Conservation (phyloP, 2,113 vertebrate genomes). For the Jaculus jaculus region DNA sequence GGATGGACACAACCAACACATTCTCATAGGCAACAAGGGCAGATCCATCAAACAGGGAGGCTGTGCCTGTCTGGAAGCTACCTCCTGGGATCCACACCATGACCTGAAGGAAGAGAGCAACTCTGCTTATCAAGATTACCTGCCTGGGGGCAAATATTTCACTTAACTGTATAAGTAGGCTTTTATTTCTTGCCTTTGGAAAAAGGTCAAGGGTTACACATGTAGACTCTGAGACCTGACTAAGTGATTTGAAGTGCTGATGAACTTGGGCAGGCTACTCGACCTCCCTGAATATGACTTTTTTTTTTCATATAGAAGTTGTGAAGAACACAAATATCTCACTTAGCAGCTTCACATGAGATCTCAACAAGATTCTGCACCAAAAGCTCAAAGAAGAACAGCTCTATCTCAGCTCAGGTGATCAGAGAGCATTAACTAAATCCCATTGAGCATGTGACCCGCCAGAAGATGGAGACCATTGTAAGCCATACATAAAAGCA, state of each 20-base stretch:
- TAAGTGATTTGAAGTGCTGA: background rate
- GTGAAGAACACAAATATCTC: constrained; percentile 9
- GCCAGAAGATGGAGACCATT: background rate
- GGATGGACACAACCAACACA: constrained; percentile 59
- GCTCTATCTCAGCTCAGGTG: background rate
- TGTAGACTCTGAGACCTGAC: background rate
- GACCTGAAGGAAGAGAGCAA: constrained; percentile 46
- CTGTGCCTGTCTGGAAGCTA: constrained; percentile 52
- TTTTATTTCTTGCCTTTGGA: background rate
- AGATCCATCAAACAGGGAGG: constrained; percentile 68
- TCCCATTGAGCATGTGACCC: background rate
- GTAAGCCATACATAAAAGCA: background rate
- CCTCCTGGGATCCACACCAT: constrained; percentile 77
- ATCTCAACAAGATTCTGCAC: background rate
- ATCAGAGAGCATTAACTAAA: background rate
- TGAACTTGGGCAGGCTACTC: background rate
- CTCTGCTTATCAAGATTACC: background rate
- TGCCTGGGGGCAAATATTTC: background rate
- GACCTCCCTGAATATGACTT: background rate
- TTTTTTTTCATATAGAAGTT: background rate
- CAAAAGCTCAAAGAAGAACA: background rate
- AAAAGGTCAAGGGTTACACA: background rate
- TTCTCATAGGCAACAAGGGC: constrained; percentile 69
- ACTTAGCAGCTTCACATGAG: background rate
- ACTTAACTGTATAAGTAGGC: background rate